Base-by-base conservation (phyloP, 2,888 invertebrate species). In the Drosophila recens region DNA sequence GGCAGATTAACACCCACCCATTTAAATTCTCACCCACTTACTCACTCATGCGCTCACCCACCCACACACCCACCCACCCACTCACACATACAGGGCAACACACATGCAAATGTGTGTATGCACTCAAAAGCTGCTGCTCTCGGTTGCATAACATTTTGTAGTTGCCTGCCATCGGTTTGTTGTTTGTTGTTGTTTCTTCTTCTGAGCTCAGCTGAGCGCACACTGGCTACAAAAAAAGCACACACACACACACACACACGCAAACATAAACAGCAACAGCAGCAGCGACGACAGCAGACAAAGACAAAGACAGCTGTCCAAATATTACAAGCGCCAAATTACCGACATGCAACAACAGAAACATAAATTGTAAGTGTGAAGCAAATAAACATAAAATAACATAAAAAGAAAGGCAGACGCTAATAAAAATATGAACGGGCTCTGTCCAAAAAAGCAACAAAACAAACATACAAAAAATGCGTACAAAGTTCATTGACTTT, bases 401-500 rank as follows among this genome's bases (percentile, higher is more conserved):
- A 75, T 61, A 48, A 77, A 72, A 68, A 68, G 74, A 65, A 75
- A 80, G 76, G 69, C 74, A 76, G 78, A 66, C 76, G 74, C 62
- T 75, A 77, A 67, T 73, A 80, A 67, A 69, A 72, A 78, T 79
- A 76, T 75, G 79, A 84, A 78, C 71, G 67, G 59, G 54, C 70
- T 61, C 61, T 62, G 70, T 36, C 66, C 64, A 48, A 63, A 63
- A 42, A 71, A 73, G 49, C 56, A 67, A 57, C 73, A 72, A 71
- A 81, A 67, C 61, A 79, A 71, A 27, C 63, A 58, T 45, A 83
- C 54, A 79, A 79, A 78, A 85, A 90, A 90, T 90, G 89, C 88
- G 90, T 88, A 82, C 90, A 90, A 90, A 90, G 90, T 91, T 90
- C 90, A 90, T 87, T 90, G 91, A 90, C 90, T 90, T 82, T 88